Base-by-base conservation (phyloP, 2,113 vertebrate genomes). In the Trachemys scripta region DNA sequence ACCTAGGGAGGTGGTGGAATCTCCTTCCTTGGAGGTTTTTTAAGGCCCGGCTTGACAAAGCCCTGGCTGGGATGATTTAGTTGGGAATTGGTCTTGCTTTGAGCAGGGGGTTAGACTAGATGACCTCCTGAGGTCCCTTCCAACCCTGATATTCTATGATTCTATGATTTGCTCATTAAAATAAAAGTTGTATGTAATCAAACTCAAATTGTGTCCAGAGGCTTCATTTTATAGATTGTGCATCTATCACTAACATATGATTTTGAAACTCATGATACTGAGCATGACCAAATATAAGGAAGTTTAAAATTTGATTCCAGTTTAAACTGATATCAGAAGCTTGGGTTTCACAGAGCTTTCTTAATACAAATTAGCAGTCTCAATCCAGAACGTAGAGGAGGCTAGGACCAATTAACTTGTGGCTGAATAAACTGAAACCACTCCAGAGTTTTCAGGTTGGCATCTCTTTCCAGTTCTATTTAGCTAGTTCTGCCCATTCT, bases 261-360 rank as follows among this genome's bases (percentile, higher is more conserved):
- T 0, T 0, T 78, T 53, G 72, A 29, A 80, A 17, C 84, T 94
- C 88, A 9, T 75, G 3, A 0, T 57, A 11, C 65, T 54, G 80
- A 14, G 9, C 5, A 0, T 50, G 31, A 45, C 87, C 49, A 84
- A 31, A 3, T 25, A 88, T 29, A 19, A 90, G 56, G 81, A 90
- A 72, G 54, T 25, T 81, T 0, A 91, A 84, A 62, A 91, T 53
- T 49, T 49, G n/a, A 22, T 62, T 65, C 25, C 27, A 27, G 1
- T 17, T 84, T 91, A 5, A 47, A 27, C 42, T 47, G 29, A 5
- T 42, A 53, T 59, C 54, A 49, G 85, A 56, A 22, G 27, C 1
- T 54, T 82, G 53, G 22, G 8, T 29, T 79, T 94, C 53, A 59
- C 22, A 69, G 72, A 83, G 12, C 11, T 59, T 89, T 91, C 42